Conservation (phyloP, 1,140 invertebrate species). For the Tribolium castaneum region DNA sequence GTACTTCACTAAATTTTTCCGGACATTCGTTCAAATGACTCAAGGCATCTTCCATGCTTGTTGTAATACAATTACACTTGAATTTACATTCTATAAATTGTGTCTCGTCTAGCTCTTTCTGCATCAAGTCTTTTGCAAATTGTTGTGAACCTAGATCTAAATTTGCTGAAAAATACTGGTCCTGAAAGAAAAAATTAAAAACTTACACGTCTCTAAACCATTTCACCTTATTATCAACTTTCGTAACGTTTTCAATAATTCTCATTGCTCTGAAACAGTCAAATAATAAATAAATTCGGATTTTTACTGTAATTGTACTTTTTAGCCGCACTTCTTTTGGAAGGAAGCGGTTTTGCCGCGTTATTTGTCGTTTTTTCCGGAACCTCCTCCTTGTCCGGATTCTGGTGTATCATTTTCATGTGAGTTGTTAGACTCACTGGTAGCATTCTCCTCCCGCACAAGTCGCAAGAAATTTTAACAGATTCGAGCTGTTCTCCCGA, state of each 20-base stretch:
- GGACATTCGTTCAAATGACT: slow-evolving; percentile 53
- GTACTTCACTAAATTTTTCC: slow-evolving; percentile 45
- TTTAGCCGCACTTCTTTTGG: slow-evolving; percentile 53
- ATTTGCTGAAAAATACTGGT: slow-evolving; percentile 8
- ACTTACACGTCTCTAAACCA: neutral
- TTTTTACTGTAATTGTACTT: slow-evolving; percentile 44
- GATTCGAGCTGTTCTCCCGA: slow-evolving; percentile 68
- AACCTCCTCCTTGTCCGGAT: neutral
- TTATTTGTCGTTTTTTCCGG: neutral
- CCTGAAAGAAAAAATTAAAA: neutral
- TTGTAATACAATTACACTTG: neutral
- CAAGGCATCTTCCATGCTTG: slow-evolving; percentile 22
- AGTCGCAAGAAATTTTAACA: slow-evolving; percentile 66
- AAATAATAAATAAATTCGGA: neutral
- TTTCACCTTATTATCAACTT: slow-evolving; percentile 10
- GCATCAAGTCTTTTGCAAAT: neutral
- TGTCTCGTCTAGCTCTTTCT: slow-evolving; percentile 20
- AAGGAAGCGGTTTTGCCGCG: neutral
- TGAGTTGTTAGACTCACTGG: slow-evolving; percentile 67
- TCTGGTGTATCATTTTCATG: slow-evolving; percentile 45
- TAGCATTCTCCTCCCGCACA: slow-evolving; percentile 69
- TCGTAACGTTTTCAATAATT: slow-evolving; percentile 33
- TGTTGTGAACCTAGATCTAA: slow-evolving; percentile 6
- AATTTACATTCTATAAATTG: slow-evolving; percentile 2
- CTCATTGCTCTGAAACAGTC: slow-evolving; percentile 27